These are phyloP conservation scores for Caenorhabditis virilis DNA, from an alignment of 2,888 invertebrate species.

Conservation along the genomic window DNA sequence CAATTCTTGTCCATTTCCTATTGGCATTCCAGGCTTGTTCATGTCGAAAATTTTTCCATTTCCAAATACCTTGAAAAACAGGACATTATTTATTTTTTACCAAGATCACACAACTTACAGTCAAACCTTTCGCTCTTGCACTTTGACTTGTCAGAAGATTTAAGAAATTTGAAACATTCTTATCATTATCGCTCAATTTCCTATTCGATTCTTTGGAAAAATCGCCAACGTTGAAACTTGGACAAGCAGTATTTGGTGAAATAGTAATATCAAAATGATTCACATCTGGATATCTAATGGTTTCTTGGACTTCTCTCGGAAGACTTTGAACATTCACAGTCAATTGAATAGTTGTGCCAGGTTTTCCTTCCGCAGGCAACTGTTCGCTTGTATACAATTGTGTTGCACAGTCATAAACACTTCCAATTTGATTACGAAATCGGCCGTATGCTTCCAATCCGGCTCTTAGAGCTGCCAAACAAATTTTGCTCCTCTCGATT, in stretches of 20 bases:
- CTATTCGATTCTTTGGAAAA: conserved; percentile 1
- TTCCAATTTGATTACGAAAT: conserved; percentile 1
- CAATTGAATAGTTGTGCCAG: no score
- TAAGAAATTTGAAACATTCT: conserved; percentile 22
- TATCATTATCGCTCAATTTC: conserved; percentile 14
- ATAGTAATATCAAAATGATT: not conserved
- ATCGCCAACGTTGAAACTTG: not conserved
- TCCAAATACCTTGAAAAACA: not conserved
- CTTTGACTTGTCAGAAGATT: conserved; percentile 20
- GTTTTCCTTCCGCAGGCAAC: not conserved
- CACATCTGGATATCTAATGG: not conserved
- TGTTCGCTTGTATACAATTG: conserved; percentile 8
- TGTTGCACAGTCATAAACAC: conserved; percentile 4
- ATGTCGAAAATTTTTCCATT: conserved; percentile 4
- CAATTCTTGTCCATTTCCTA: conserved; percentile 2
- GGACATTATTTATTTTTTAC: not conserved
- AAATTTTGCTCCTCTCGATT: conserved; percentile 3
- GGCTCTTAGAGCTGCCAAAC: conserved; percentile 9
- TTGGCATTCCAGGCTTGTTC: not conserved
- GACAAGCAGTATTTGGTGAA: not conserved
- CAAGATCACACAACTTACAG: not conserved
- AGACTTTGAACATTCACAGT: no score
- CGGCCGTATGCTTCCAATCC: conserved; percentile 12
- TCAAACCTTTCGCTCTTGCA: conserved; percentile 1
- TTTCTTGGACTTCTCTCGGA: no score